phyloP scores from a whole-genome alignment of 2,888 invertebrate genomes.

The Mesochorus sp. region DNA sequence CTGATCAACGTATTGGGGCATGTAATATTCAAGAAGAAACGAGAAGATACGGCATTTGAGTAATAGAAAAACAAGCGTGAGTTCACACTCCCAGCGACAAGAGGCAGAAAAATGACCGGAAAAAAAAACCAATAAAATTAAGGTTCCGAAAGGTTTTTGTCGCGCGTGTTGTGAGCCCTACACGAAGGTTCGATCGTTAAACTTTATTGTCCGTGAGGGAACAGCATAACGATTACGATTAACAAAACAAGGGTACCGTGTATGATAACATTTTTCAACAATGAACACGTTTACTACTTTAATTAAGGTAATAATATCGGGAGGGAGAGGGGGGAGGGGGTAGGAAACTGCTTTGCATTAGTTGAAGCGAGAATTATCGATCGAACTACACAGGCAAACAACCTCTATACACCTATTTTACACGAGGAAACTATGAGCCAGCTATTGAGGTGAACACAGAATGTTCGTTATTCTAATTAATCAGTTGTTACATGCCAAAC shows the following conservation, averaged over 20 bases:
- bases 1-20: too few relatives aligned
- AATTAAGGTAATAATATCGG: not conserved
- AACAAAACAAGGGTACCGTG: not conserved
- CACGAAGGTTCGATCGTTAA: not conserved
- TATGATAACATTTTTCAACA: constrained; percentile 1
- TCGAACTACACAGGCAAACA: not conserved
- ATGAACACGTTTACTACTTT: not conserved
- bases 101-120: too few relatives aligned
- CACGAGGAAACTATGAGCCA: too few relatives aligned
- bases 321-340: not conserved
- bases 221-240: not conserved
- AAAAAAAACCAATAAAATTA: too few relatives aligned
- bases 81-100: too few relatives aligned
- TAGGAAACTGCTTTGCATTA: constrained; percentile 9
- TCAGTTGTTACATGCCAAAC: constrained; percentile 31
- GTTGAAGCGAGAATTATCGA: constrained; percentile 9
- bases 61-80: too few relatives aligned
- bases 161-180: too few relatives aligned
- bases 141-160: too few relatives aligned
- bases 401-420: not conserved
- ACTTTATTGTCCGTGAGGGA: not conserved
- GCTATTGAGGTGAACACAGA: not conserved
- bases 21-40: too few relatives aligned
- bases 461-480: constrained; percentile 24
- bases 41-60: too few relatives aligned